Percentiles rank a stretch among this genome's conserved stretches.
phyloP scores from a whole-genome alignment of 2,888 invertebrate genomes.

The Ethmia dodecea region DNA sequence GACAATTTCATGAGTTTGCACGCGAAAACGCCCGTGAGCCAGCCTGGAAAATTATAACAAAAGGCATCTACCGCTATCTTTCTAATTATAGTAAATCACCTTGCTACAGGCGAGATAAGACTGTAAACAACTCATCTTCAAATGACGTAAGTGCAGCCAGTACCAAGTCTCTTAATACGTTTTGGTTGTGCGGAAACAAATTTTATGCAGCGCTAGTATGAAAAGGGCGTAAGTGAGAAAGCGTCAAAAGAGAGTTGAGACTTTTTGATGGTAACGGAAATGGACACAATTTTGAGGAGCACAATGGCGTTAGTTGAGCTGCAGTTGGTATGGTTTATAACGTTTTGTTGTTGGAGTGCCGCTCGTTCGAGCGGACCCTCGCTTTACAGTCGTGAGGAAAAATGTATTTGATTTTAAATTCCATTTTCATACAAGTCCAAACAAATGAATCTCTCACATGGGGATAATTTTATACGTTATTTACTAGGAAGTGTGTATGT shows the following conservation, averaged over 20 bases:
- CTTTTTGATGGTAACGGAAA: constrained; percentile 34
- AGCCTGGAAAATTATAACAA: constrained; percentile 77
- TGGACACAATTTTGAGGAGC: constrained; percentile 33
- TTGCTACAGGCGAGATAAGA: constrained; percentile 75
- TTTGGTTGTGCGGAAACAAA: constrained; percentile 37
- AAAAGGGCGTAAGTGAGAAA: constrained; percentile 38
- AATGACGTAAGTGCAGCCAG: constrained; percentile 52
- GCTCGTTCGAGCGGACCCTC: constrained; percentile 68
- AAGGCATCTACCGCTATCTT: constrained; percentile 78
- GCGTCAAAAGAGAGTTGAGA: constrained; percentile 31
- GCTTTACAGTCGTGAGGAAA: constrained; percentile 57
- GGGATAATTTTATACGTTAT: too few relatives aligned
- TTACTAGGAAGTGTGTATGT: too few relatives aligned
- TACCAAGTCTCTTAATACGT: constrained; percentile 44
- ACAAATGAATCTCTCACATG: too few relatives aligned
- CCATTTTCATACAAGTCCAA: too few relatives aligned
- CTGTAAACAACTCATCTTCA: constrained; percentile 45
- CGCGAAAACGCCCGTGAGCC: constrained; percentile 70
- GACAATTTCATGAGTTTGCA: constrained; percentile 73
- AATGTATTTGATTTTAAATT: constrained; percentile 30
- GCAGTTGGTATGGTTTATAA: constrained; percentile 37
- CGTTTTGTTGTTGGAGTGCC: constrained; percentile 39
- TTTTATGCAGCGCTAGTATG: constrained; percentile 28
- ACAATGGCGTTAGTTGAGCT: constrained; percentile 33
- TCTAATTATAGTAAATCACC: constrained; percentile 79